Base-by-base conservation (phyloP, 2,888 invertebrate species). In the Ceramica pisi region DNA sequence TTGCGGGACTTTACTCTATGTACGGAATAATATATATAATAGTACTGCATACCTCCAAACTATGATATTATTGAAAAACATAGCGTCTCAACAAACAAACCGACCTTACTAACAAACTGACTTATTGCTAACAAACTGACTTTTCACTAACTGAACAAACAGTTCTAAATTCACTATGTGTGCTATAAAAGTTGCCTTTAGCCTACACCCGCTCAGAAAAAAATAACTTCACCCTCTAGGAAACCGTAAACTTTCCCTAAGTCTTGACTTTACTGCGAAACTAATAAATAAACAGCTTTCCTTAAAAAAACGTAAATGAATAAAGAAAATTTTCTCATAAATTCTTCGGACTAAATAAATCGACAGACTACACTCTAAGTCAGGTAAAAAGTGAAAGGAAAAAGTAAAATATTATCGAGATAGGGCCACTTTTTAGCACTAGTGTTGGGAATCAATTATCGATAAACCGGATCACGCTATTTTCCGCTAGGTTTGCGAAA, bases 381-480 rank as follows among this genome's bases (percentile, higher is more conserved):
- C 75, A 83, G 84, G 83, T 85, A 80, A 81, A 81, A 85, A 82
- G 80, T 78, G 75, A 78, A 77, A 53, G 63, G 71, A 73, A 75
- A 80, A 79, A 77, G 80, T 84, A 81, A 85, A 85, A 85, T 85
- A 81, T 85, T 85, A 83, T 78, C 78, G 67, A 79, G 79, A 75
- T 78, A 83, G 55, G 60, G 70, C 63, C 72, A 78, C 71, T 78
- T 86, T 85, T 81, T 82, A 78, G 71, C 61, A 65, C 76, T 86
- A 86, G 86, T 80, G 84, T 78, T 84, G 79, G 71, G 67, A 78
- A 84, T 76, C 78, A 74, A 84, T 85, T 87, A 86, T 90, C 90
- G 91, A 82, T 79, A 81, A 81, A 71, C 71, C 64, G 78, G 77
- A 91, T 89, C 84, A 77, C 84, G 86, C 84, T 82, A 86, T 86